These are phyloP conservation scores for Eurytoma adleriae DNA, from an alignment of 2,888 invertebrate genomes.

Conservation along the genomic window DNA sequence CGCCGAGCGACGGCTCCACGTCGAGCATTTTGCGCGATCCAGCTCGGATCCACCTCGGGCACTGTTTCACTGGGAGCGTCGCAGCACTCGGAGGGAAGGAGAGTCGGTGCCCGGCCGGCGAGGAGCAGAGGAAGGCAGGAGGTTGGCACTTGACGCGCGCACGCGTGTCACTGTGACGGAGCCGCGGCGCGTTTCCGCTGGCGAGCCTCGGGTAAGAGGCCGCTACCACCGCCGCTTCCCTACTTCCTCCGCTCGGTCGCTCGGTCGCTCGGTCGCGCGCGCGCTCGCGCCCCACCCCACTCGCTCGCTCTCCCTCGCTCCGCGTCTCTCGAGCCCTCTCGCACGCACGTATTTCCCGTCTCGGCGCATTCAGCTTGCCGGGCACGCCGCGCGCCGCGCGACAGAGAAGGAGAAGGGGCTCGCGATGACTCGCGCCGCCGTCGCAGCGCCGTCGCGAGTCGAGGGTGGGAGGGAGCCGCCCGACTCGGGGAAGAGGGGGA, in stretches of 20 bases:
- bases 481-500: constrained; percentile 39
- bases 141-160: constrained; percentile 68
- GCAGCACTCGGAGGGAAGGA: not conserved
- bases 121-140: constrained; percentile 60
- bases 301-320: constrained; percentile 60
- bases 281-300: constrained; percentile 55
- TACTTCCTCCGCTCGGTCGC: constrained; percentile 58
- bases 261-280: constrained; percentile 22
- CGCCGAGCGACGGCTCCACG: no score
- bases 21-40: no score
- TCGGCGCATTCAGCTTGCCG: constrained; percentile 29
- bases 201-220: constrained; percentile 60
- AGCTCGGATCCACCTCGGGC: no score
- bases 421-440: constrained; percentile 21
- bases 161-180: constrained; percentile 75
- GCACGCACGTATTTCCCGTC: constrained; percentile 69
- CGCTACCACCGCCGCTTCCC: constrained; percentile 58
- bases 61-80: not conserved
- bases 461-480: constrained; percentile 25
- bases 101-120: not conserved
- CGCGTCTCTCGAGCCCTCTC: constrained; percentile 66
- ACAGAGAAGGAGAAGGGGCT: constrained; percentile 41
- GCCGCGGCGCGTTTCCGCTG: constrained; percentile 74
- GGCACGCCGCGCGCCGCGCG: constrained; percentile 26
- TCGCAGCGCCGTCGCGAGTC: constrained; percentile 27